phyloP scores from a whole-genome alignment of 1,140 invertebrate genomes.

The Thaumetopoea pityocampa region DNA sequence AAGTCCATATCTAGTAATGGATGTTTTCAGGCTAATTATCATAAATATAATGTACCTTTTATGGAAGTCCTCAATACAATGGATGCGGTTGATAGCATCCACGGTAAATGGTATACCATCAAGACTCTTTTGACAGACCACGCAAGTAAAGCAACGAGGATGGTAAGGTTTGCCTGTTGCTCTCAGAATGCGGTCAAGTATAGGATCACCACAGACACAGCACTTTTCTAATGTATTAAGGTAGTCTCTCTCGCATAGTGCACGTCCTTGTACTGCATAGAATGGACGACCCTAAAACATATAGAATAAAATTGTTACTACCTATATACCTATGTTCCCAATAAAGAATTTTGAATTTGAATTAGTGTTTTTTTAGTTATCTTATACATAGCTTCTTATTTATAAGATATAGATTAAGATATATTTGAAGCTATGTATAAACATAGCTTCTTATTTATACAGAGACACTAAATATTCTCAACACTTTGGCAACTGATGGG shows the following conservation, averaged over 20 bases:
- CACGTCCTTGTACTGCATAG: conserved; percentile 93
- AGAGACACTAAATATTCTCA: no score
- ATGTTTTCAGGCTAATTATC: no score
- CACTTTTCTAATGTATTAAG: conserved; percentile 97
- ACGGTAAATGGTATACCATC: conserved; percentile 99
- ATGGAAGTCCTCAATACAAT: conserved; percentile 99
- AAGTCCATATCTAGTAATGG: no score
- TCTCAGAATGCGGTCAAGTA: conserved; percentile 93
- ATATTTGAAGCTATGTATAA: no score
- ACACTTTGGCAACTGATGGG: no score
- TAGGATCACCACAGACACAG: conserved; percentile 94
- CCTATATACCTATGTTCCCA: no score
- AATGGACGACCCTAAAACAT: conserved; percentile 88
- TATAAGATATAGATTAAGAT: no score
- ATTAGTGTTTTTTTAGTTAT: no score
- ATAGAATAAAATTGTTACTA: not conserved
- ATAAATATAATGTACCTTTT: conserved; percentile 90
- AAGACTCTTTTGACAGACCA: conserved; percentile 95
- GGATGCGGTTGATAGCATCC: conserved; percentile 96
- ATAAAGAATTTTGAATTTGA: no score
- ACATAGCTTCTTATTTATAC: no score
- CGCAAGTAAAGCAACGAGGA: conserved; percentile 96
- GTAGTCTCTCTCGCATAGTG: conserved; percentile 96
- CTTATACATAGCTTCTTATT: no score
- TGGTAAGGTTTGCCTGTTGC: conserved; percentile 99